Percentiles rank a stretch among this genome's conserved stretches.
These are phyloP conservation scores for Gerris buenoi DNA, from an alignment of 1,140 invertebrate species.

Conservation along the genomic window DNA sequence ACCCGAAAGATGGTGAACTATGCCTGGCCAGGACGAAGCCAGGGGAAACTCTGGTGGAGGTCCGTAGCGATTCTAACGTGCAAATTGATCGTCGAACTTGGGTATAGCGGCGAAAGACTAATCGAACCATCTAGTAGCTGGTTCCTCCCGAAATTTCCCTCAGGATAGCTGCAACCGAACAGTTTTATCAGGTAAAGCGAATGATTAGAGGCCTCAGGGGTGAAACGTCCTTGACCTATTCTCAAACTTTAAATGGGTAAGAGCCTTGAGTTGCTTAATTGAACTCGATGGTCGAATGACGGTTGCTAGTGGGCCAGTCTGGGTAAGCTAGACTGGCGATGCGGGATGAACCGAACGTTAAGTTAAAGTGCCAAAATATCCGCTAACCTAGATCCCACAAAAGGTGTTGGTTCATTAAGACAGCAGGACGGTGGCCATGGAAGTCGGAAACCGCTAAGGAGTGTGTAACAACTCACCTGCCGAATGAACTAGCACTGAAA, in stretches of 20 bases:
- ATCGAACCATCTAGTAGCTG: conserved; percentile 84
- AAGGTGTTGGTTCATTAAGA: conserved; percentile 71
- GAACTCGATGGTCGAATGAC: conserved; percentile 21
- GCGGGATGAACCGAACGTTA: conserved; percentile 66
- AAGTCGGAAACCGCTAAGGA: conserved; percentile 79
- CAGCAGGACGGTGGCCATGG: conserved; percentile 81
- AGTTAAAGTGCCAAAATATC: conserved; percentile 50
- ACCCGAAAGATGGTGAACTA: conserved; percentile 87
- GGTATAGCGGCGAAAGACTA: conserved; percentile 78
- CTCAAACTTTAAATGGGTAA: conserved; percentile 80
- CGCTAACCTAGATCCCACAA: conserved; percentile 62
- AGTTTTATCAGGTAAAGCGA: conserved; percentile 58
- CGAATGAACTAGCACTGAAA: conserved; percentile 80
- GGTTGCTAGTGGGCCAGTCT: conserved; percentile 58
- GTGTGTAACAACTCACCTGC: conserved; percentile 81
- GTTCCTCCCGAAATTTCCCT: conserved; percentile 82
- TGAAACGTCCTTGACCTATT: conserved; percentile 68
- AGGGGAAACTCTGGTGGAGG: conserved; percentile 78
- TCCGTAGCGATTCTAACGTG: conserved; percentile 76
- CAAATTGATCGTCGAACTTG: conserved; percentile 81
- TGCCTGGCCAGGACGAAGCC: conserved; percentile 72
- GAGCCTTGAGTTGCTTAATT: conserved; percentile 53
- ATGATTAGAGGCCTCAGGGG: conserved; percentile 72
- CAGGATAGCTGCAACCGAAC: conserved; percentile 52
- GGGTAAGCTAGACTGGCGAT: conserved; percentile 47